phyloP scores from a whole-genome alignment of 2,797 vertebrate species.

The Varecia variegata region DNA sequence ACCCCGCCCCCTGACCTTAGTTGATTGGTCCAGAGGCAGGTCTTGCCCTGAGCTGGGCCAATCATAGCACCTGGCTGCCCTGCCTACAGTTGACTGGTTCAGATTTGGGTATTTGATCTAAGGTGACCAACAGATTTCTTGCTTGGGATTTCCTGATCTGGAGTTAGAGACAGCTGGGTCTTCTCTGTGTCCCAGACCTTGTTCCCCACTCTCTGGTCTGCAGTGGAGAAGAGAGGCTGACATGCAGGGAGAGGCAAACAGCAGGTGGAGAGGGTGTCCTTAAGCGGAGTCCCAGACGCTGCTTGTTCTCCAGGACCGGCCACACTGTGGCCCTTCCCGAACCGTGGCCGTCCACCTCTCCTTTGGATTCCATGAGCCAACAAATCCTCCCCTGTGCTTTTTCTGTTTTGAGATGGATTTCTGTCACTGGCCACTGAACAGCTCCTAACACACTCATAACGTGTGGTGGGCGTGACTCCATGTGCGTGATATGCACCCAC shows the following conservation, averaged over 20 bases:
- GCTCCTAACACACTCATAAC: not conserved
- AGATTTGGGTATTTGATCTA: not conserved
- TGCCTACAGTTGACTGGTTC: not conserved
- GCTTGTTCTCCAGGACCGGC: not conserved
- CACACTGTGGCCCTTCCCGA: not conserved
- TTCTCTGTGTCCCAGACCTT: not conserved
- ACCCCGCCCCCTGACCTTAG: not conserved
- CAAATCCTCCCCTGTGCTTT: not conserved
- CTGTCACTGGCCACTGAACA: not conserved
- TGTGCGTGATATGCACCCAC: not conserved
- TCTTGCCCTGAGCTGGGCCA: not conserved
- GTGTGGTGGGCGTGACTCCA: too few relatives aligned
- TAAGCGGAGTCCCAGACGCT: not conserved
- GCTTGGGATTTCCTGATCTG: not conserved
- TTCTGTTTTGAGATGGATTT: not conserved
- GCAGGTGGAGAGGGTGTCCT: not conserved
- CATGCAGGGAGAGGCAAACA: not conserved
- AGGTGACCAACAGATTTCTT: not conserved
- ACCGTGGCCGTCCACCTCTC: not conserved
- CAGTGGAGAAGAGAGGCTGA: not conserved
- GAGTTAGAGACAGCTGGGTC: not conserved
- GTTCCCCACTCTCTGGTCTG: not conserved
- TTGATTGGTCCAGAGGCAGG: not conserved
- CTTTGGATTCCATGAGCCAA: not conserved
- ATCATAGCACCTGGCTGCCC: not conserved